Base-by-base conservation (phyloP, 2,113 vertebrate species). In the Channa maculata region DNA sequence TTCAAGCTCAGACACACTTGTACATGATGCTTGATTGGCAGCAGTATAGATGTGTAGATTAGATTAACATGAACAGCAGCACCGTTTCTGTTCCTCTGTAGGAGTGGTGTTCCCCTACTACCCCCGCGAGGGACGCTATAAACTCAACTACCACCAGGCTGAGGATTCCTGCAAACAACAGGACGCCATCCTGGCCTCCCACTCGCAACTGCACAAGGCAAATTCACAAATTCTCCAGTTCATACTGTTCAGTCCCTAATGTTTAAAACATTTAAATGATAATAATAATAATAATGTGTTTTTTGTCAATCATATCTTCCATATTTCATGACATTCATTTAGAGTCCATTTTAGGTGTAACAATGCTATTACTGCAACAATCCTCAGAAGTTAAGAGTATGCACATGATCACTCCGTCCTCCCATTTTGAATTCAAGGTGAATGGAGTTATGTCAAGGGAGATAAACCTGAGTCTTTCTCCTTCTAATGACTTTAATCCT, bases 51-150 rank as follows among this genome's bases (percentile, higher is more conserved):
- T 37, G 33, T 38, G 4, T 37, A n/a, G n/a, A 12, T 38, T 46
- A 7, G 11, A 2, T 2, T 24, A 9, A 45, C 3, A 51, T 5
- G 24, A 24, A 24, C 24, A 37, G 3, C 9, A 6, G 12, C 15
- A 37, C 12, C 50, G 8, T 77, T 52, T 81, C 55, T 80, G 3
- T 67, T 15, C 10, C 78, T 8, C 8, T 37, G 48, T 71, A 99
- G 97, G 97, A 0, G 97, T 98, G 66, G 97, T 99, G 53, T 99
- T 98, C 67, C 97, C 97, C 3, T 98, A 99, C 87, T 97, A 96
- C 80, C 96, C 96, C 0, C 95, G 94, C 3, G 84, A 96, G 64
- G 97, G 98, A 1, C 97, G 97, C 80, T 98, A 99, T 93, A 95
- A 93, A 3, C 90, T 99, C 38, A 98, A 97, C 65, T 98, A 96